Evolutionary conservation across 2,888 invertebrate species (phyloP).

Genomic region (Trissonchulus sp.): DNA sequence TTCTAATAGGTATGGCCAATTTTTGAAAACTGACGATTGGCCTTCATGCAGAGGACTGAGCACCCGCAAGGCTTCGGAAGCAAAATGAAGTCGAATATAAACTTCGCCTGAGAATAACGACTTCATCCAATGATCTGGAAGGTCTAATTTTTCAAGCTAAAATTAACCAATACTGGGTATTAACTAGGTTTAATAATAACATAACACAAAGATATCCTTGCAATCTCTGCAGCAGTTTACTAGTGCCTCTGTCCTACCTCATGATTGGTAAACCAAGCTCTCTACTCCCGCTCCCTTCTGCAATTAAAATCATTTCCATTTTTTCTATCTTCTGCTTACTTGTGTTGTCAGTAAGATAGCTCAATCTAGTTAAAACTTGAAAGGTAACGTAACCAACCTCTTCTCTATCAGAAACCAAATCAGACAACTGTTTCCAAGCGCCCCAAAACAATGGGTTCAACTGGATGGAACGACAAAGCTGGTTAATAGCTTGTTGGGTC

Average conservation of each 20-base stretch:
- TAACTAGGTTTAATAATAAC: too few species aligned
- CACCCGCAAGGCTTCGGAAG: constrained; percentile 78
- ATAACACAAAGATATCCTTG: constrained; percentile 26
- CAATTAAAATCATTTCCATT: not conserved
- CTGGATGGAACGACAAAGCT: constrained; percentile 70
- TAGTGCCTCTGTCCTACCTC: too few species aligned
- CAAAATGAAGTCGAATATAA: constrained; percentile 78
- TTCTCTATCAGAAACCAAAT: constrained; percentile 66
- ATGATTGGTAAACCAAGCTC: not conserved
- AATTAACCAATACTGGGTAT: constrained; percentile 37
- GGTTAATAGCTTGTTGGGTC: too few species aligned
- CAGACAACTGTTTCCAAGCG: constrained; percentile 84
- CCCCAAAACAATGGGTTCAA: constrained; percentile 83
- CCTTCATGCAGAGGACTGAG: constrained; percentile 64
- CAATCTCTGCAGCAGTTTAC: not conserved
- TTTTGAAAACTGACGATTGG: constrained; percentile 66
- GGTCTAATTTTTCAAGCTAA: constrained; percentile 55
- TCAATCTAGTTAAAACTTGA: not conserved
- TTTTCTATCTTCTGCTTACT: not conserved
- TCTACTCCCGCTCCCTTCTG: too few species aligned
- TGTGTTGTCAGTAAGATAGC: not conserved
- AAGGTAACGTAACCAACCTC: not conserved
- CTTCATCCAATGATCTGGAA: constrained; percentile 88
- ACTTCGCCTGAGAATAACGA: constrained; percentile 83
- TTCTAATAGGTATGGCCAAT: not conserved